Evolutionary conservation across 1,140 invertebrate species (phyloP).

Genomic region (Sipha flava): DNA sequence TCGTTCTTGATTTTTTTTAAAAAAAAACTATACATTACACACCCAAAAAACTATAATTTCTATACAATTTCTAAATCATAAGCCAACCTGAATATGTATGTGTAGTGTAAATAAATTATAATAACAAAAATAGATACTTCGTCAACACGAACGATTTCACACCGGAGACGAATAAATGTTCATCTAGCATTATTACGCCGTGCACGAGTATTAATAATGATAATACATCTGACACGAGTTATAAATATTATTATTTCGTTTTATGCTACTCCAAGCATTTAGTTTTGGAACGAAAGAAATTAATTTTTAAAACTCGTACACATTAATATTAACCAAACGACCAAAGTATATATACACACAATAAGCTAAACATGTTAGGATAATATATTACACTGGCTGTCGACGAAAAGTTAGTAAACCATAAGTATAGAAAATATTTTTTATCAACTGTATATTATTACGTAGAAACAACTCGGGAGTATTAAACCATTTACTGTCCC

Average conservation of each 20-base stretch:
- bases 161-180: too few species aligned
- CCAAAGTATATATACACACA: neutral
- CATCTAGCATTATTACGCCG: neutral
- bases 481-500: neutral
- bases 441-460: too few species aligned
- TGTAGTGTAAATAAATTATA: too few species aligned
- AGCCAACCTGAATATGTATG: too few species aligned
- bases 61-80: too few species aligned
- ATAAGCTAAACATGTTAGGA: neutral
- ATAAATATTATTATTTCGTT: neutral
- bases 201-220: neutral
- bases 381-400: neutral
- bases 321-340: constrained; percentile 12
- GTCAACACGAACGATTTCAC: neutral
- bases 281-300: neutral
- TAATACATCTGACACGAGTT: neutral
- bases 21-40: too few species aligned
- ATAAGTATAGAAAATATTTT: neutral
- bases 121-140: too few species aligned
- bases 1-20: too few species aligned
- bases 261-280: neutral
- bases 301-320: neutral
- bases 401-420: neutral
- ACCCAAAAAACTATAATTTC: too few species aligned
- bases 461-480: neutral